These are phyloP conservation scores for Geothlypis trichas DNA, from an alignment of 2,113 vertebrate genomes.

Conservation along the genomic window DNA sequence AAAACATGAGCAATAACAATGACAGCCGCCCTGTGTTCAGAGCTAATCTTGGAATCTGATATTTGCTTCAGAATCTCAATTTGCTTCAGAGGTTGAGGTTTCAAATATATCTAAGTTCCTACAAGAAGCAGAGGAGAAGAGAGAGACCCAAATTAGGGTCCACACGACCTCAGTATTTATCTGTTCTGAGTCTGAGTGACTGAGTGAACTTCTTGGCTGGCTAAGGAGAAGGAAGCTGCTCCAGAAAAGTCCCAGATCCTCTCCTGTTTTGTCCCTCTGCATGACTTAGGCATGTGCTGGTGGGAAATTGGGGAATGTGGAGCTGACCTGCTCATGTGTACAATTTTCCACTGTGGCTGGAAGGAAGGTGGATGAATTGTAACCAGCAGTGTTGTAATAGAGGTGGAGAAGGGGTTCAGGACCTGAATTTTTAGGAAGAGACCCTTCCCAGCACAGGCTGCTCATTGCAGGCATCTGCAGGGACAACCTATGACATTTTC, in stretches of 20 bases:
- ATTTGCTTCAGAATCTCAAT: neutral
- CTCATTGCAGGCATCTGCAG: neutral
- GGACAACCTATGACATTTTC: neutral
- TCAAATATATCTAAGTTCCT: neutral
- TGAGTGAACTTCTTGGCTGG: neutral
- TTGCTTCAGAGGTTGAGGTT: neutral
- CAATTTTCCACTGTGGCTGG: neutral
- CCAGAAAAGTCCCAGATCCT: neutral
- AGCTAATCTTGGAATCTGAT: neutral
- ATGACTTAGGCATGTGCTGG: neutral
- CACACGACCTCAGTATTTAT: neutral
- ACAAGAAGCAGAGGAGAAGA: neutral
- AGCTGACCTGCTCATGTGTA: neutral
- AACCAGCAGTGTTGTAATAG: neutral
- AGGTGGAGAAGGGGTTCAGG: neutral
- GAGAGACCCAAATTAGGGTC: neutral
- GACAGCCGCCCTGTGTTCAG: neutral
- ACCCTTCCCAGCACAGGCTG: neutral
- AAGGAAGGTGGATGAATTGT: neutral
- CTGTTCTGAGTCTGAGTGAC: neutral
- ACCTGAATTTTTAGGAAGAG: neutral
- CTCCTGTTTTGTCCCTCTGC: neutral
- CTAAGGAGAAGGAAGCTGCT: neutral
- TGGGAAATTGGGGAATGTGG: neutral
- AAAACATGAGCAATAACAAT: neutral